These are phyloP conservation scores for Tetramorium alpestre DNA, from an alignment of 1,140 invertebrate species.

Conservation along the genomic window DNA sequence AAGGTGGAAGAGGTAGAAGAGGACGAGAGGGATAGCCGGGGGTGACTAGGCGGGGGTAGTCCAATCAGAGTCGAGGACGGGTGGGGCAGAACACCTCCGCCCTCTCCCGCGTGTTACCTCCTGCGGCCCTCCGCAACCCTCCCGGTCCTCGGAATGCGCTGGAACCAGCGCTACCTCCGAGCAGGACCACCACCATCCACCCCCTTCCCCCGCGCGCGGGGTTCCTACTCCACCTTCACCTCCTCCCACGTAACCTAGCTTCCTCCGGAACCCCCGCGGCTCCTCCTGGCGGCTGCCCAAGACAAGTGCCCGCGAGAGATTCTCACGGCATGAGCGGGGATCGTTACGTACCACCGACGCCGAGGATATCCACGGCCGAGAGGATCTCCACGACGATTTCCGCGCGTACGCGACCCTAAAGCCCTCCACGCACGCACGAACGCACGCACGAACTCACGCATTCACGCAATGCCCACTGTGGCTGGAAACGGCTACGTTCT, in stretches of 20 bases:
- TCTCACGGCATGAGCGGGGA: slow-evolving; percentile 84
- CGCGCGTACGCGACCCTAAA: slow-evolving; percentile 70
- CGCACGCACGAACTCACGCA: slow-evolving; percentile 59
- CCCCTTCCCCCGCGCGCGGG: slow-evolving; percentile 65
- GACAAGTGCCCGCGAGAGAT: slow-evolving; percentile 85
- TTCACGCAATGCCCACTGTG: slow-evolving; percentile 48
- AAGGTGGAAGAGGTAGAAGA: slow-evolving; percentile 46
- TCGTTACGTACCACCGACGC: slow-evolving; percentile 81
- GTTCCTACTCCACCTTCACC: slow-evolving; percentile 73
- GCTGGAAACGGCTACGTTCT: slow-evolving; percentile 15
- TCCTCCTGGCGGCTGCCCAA: slow-evolving; percentile 83
- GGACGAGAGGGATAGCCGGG: slow-evolving; percentile 72
- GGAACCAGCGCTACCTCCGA: slow-evolving; percentile 75
- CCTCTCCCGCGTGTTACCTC: slow-evolving; percentile 72
- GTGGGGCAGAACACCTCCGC: slow-evolving; percentile 78
- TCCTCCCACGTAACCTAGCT: slow-evolving; percentile 66
- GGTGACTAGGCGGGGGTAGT: slow-evolving; percentile 79
- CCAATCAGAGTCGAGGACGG: slow-evolving; percentile 84
- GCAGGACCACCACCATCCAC: slow-evolving; percentile 70
- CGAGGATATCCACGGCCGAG: slow-evolving; percentile 76
- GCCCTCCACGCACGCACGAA: slow-evolving; percentile 30
- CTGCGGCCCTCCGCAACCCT: slow-evolving; percentile 66
- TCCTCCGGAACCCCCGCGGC: slow-evolving; percentile 76
- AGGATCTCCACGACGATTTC: slow-evolving; percentile 77
- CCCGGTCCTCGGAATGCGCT: slow-evolving; percentile 70